Percentiles rank a stretch among this genome's conserved stretches.
phyloP scores from a whole-genome alignment of 2,888 invertebrate genomes.

The Peribatodes rhomboidaria region DNA sequence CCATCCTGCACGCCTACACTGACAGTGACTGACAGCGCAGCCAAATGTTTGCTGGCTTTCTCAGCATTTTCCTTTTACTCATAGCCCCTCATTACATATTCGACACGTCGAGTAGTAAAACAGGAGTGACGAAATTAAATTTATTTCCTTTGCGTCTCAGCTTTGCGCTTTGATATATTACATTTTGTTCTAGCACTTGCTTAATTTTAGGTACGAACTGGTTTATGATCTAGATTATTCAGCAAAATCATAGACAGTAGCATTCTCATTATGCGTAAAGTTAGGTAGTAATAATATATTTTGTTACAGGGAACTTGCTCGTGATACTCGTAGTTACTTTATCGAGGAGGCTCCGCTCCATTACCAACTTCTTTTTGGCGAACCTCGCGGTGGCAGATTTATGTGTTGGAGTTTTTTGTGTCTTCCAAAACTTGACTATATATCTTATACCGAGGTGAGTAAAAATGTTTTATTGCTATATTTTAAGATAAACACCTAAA shows the following conservation, averaged over 20 bases:
- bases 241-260: slow-evolving; percentile 2
- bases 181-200: neutral
- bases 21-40: slow-evolving; percentile 8
- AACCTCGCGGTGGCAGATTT: slow-evolving; percentile 96
- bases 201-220: neutral
- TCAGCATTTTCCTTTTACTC: neutral
- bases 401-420: slow-evolving; percentile 97
- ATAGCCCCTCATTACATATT: slow-evolving; percentile 8
- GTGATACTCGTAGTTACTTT: slow-evolving; percentile 95
- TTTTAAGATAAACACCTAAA: too few species aligned
- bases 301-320: slow-evolving; percentile 92
- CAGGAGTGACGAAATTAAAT: slow-evolving; percentile 6
- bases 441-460: slow-evolving; percentile 91
- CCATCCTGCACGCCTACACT: neutral
- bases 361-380: slow-evolving; percentile 96
- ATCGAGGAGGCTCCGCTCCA: slow-evolving; percentile 93
- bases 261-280: slow-evolving; percentile 5
- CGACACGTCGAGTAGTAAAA: slow-evolving; percentile 3
- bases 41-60: slow-evolving; percentile 3
- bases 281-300: slow-evolving; percentile 29
- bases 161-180: neutral
- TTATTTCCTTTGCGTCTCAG: neutral
- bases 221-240: slow-evolving; percentile 4
- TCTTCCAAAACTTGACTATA: slow-evolving; percentile 94
- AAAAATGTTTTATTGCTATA: slow-evolving; percentile 29